Evolutionary conservation across 1,140 invertebrate genomes (phyloP).

Genomic region (Zaprionus taronus): DNA sequence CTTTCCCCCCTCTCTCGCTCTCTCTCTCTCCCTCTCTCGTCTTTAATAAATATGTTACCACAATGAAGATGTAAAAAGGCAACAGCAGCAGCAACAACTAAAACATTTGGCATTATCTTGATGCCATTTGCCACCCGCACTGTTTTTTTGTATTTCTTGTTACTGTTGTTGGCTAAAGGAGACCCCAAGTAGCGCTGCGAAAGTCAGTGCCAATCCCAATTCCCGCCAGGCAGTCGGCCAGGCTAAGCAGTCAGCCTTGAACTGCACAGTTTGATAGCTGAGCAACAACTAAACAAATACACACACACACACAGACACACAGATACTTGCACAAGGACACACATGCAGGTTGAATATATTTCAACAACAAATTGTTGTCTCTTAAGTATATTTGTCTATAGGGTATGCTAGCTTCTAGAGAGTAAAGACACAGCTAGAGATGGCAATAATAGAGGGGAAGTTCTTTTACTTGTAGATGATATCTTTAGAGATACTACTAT

Average conservation of each 20-base stretch:
- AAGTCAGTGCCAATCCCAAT: constrained; percentile 41
- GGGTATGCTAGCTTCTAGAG: neutral
- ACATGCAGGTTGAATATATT: constrained; percentile 40
- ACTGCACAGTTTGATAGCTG: constrained; percentile 76
- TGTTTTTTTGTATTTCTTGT: neutral
- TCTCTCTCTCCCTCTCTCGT: neutral
- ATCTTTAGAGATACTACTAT: too few relatives aligned
- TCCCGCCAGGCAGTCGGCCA: constrained; percentile 40
- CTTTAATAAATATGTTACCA: constrained; percentile 48
- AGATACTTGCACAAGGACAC: neutral
- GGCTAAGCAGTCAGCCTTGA: constrained; percentile 61
- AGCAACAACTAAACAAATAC: constrained; percentile 53
- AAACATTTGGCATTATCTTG: constrained; percentile 52
- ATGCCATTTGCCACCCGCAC: constrained; percentile 50
- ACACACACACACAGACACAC: constrained; percentile 1
- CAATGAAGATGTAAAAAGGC: constrained; percentile 37
- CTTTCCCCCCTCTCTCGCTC: too few relatives aligned
- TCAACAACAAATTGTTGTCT: constrained; percentile 38
- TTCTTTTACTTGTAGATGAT: too few relatives aligned
- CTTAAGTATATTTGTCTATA: neutral
- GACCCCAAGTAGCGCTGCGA: constrained; percentile 17
- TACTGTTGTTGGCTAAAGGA: neutral
- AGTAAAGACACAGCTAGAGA: too few relatives aligned
- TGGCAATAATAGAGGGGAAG: too few relatives aligned
- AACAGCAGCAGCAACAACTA: constrained; percentile 24